Evolutionary conservation across 1,140 invertebrate species (phyloP).

Genomic region (Ceratina calcarata): DNA sequence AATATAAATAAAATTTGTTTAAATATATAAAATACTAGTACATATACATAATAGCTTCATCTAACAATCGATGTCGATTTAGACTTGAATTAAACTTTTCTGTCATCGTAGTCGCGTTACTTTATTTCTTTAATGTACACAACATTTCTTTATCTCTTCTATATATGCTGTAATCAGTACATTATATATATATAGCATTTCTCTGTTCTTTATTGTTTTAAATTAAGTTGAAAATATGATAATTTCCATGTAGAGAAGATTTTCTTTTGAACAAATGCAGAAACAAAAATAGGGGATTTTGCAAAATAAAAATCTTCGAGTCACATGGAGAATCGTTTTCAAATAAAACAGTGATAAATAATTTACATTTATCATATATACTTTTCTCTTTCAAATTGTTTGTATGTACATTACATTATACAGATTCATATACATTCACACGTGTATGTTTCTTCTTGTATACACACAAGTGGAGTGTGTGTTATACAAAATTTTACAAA

Average conservation of each 20-base stretch:
- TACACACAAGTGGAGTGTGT: neutral
- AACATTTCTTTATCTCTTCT: conserved; percentile 18
- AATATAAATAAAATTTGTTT: conserved; percentile 45
- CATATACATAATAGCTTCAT: conserved; percentile 28
- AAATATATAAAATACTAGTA: conserved; percentile 35
- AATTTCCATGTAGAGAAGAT: no score
- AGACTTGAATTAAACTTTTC: conserved; percentile 24
- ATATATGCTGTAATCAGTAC: conserved; percentile 17
- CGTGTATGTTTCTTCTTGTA: neutral
- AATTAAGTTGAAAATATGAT: no score
- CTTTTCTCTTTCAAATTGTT: conserved; percentile 24
- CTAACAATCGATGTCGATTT: conserved; percentile 17
- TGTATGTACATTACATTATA: neutral
- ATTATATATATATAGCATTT: conserved; percentile 8
- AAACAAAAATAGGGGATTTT: conserved; percentile 14
- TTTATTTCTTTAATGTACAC: conserved; percentile 16
- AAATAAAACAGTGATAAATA: conserved; percentile 38
- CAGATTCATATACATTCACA: neutral
- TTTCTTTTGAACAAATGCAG: neutral
- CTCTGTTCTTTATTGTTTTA: neutral
- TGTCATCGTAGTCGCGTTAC: conserved; percentile 21
- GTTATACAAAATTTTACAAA: conserved; percentile 2
- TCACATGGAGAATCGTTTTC: neutral
- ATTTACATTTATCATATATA: conserved; percentile 43
- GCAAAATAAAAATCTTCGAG: conserved; percentile 22